Percentiles rank a stretch among this genome's conserved stretches.
Conservation (phyloP, 2,113 vertebrate genomes). For the Trematomus loennbergii region DNA sequence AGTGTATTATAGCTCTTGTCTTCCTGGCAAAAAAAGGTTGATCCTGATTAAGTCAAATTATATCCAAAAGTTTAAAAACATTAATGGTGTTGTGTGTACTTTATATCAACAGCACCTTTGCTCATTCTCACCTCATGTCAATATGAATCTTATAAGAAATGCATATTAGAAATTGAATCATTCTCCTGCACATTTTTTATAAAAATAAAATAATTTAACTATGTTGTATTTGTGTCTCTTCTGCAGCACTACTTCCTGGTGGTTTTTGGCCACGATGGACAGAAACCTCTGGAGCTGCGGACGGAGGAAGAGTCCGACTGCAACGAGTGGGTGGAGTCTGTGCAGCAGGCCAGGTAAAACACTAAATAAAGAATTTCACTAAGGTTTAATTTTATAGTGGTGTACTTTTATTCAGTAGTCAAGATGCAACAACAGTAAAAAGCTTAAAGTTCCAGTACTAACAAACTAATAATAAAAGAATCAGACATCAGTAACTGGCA, state of each 20-base stretch:
- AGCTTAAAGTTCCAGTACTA: background rate
- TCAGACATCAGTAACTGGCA: background rate
- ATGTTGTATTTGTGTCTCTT: constrained; percentile 12
- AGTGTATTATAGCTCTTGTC: too few relatives aligned
- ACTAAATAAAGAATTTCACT: background rate
- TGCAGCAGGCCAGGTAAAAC: constrained; percentile 94
- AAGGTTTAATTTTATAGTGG: too few relatives aligned
- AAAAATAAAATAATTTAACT: too few relatives aligned
- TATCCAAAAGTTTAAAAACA: background rate
- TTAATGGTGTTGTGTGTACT: too few relatives aligned
- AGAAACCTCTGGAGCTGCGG: constrained; percentile 95
- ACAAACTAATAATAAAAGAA: background rate
- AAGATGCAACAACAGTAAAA: too few relatives aligned
- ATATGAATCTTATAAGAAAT: too few relatives aligned
- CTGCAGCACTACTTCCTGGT: constrained; percentile 94
- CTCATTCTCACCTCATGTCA: too few relatives aligned
- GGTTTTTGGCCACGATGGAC: constrained; percentile 95
- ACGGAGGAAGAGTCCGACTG: constrained; percentile 93
- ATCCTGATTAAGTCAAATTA: too few relatives aligned
- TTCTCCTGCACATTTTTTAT: too few relatives aligned
- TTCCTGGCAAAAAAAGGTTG: too few relatives aligned
- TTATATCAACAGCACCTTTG: too few relatives aligned
- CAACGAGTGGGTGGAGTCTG: constrained; percentile 95
- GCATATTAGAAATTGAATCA: too few relatives aligned
- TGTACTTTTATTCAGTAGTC: background rate